phyloP scores from a whole-genome alignment of 2,888 invertebrate species.

The Heliothis peltigera region DNA sequence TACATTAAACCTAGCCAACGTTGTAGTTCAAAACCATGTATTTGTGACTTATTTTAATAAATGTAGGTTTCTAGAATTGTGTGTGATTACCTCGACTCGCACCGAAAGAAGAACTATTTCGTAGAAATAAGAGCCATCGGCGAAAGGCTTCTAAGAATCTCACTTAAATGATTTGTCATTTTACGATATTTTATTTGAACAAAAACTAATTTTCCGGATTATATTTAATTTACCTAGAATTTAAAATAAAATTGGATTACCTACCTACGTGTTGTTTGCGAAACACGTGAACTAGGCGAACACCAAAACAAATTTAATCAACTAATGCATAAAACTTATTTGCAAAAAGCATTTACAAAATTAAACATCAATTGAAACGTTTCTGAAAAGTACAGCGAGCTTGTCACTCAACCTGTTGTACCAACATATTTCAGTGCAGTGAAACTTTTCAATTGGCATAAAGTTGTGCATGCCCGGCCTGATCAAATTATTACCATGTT shows the following conservation, averaged over 20 bases:
- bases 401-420: conserved; percentile 69
- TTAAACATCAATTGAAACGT: conserved; percentile 63
- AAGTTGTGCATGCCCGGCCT: conserved; percentile 81
- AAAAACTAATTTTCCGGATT: background rate
- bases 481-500: conserved; percentile 89
- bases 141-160: background rate
- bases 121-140: background rate
- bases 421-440: conserved; percentile 77
- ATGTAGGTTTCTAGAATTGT: background rate
- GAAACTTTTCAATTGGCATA: conserved; percentile 84
- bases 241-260: background rate
- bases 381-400: conserved; percentile 60
- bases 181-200: background rate
- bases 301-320: conserved; percentile 40
- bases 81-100: background rate
- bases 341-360: conserved; percentile 40
- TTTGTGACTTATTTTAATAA: background rate
- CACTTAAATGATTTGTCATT: conserved; percentile 1
- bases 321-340: conserved; percentile 37
- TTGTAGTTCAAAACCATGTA: background rate
- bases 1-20: background rate
- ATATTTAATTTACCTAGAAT: background rate
- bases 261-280: background rate
- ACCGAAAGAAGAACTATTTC: background rate
- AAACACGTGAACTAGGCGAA: conserved; percentile 16